Base-by-base conservation (phyloP, 2,113 vertebrate genomes). In the Synchiropus splendidus region DNA sequence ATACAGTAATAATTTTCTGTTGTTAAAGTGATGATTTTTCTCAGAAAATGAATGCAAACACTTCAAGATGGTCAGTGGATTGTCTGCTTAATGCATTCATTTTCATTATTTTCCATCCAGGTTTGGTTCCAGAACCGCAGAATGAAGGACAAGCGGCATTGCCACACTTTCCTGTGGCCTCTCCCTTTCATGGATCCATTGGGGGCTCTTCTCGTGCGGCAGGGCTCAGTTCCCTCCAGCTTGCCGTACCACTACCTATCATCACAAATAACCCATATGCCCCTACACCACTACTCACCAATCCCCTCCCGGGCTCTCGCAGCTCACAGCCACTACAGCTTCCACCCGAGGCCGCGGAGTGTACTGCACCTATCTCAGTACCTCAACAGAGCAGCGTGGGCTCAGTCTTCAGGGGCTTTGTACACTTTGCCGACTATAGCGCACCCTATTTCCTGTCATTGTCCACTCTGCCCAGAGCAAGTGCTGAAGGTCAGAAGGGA, bases 111-210 rank as follows among this genome's bases (percentile, higher is more conserved):
- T 51, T 10, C 34, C 40, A 56, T 10, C n/a, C 21, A 81, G 49
- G 34, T 84, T 15, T 85, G 80, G 77, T 84, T 84, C 50, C 85
- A 87, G 64, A 85, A 87, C 65, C 30, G 74, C 43, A 67, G 81
- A 31, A 87, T 79, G 82, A 88, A 87, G 46, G 79, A 84, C 44
- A 83, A 84, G 57, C 66, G 78, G 0, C 80, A 83, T 57, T 75
- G 75, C 42, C 73, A 72, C 48, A 54, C 74, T 14, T 14, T 84
- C 37, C 61, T 65, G 9, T 83, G 79, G 77, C 54, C 70, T 6
- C 70, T 77, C 34, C 65, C 64, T 3, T 51, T 84, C 12, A 48
- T 72, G 1, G 76, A 70, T 43, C 72, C 77, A 2, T 60, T 86
- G 16, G 78, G 79, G 27, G 56, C 72, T 0, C 70, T 83, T n/a